A percentile compares a stretch with the other conserved stretches of the same genome.
phyloP scores from a whole-genome alignment of 2,888 invertebrate genomes.

The Eilema griseolum region DNA sequence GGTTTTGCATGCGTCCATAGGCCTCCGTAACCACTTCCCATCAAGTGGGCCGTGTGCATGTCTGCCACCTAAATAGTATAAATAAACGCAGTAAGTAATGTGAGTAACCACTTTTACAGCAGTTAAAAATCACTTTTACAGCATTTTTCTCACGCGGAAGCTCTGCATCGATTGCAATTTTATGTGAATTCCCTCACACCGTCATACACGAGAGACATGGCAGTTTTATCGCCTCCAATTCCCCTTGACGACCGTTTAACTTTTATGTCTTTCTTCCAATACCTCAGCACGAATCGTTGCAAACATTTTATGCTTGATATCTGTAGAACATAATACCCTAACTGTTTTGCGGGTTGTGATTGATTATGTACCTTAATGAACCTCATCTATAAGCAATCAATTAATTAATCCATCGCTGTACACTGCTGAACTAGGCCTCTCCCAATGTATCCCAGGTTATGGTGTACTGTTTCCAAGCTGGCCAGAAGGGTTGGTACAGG shows the following conservation, averaged over 20 bases:
- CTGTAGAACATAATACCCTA: slow-evolving; percentile 8
- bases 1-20: too few relatives aligned
- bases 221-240: slow-evolving; percentile 20
- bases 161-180: not conserved
- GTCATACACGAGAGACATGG: slow-evolving; percentile 7
- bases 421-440: too few relatives aligned
- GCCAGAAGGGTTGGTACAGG: too few relatives aligned
- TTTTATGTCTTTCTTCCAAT: slow-evolving; percentile 6
- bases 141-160: slow-evolving; percentile 34
- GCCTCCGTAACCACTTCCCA: too few relatives aligned
- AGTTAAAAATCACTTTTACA: not conserved
- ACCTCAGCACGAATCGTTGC: not conserved
- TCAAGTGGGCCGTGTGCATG: too few relatives aligned
- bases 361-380: too few relatives aligned
- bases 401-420: too few relatives aligned
- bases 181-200: not conserved
- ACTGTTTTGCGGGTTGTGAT: not conserved
- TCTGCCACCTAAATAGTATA: too few relatives aligned
- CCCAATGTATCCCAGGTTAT: too few relatives aligned
- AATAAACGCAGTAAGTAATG: not conserved
- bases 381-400: too few relatives aligned
- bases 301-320: not conserved
- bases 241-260: slow-evolving; percentile 11
- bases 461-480: too few relatives aligned
- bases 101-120: not conserved